These are phyloP conservation scores for Phengaris alcon DNA, from an alignment of 2,888 invertebrate species.

Conservation along the genomic window DNA sequence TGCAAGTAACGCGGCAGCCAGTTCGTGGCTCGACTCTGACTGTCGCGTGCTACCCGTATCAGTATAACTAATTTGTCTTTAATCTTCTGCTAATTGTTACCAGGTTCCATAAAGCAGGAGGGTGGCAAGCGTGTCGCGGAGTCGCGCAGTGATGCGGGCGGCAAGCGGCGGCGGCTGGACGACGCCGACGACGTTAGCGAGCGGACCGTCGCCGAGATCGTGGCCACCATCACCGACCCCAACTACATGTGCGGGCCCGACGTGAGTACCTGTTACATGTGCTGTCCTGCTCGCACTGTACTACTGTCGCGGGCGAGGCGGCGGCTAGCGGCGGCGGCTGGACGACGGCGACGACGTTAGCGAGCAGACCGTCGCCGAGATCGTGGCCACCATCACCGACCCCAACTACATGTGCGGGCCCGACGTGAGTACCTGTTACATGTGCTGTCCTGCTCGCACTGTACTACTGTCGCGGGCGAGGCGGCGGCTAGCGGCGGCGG, in stretches of 20 bases:
- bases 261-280: slow-evolving; percentile 62
- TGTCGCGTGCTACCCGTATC: no score
- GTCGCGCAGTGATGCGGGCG: slow-evolving; percentile 46
- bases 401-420: slow-evolving; percentile 92
- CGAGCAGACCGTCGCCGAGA: no score
- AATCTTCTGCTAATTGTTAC: not conserved
- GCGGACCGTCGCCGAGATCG: slow-evolving; percentile 88
- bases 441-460: not conserved
- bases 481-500: no score
- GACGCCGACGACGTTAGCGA: slow-evolving; percentile 86
- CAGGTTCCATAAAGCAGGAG: slow-evolving; percentile 62
- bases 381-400: slow-evolving; percentile 30
- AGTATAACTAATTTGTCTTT: not conserved
- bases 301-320: no score
- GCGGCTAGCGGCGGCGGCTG: no score
- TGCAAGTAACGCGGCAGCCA: no score
- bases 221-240: slow-evolving; percentile 90
- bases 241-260: slow-evolving; percentile 91
- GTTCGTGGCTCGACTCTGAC: no score
- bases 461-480: no score
- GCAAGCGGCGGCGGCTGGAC: slow-evolving; percentile 59
- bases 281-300: not conserved
- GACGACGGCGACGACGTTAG: no score
- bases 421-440: slow-evolving; percentile 76
- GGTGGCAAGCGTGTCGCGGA: slow-evolving; percentile 54